Evolutionary conservation across 2,113 vertebrate species (phyloP), one percentile per base, ranked within the genome.

Genomic region (Zosterops pallidus): DNA sequence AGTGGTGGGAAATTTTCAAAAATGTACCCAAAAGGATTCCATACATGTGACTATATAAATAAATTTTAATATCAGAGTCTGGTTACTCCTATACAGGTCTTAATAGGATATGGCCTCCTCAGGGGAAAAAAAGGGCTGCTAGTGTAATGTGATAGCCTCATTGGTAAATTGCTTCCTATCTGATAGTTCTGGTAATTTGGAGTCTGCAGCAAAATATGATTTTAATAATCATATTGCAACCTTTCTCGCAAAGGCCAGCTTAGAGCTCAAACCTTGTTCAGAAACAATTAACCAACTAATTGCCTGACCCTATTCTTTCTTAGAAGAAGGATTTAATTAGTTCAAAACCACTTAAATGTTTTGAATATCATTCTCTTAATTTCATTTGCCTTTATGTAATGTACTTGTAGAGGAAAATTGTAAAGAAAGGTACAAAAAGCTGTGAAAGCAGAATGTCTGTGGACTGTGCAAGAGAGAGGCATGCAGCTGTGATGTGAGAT

Each of bases 1-100:
- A 93, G 72, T 64, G 63, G 84, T 95, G 92, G 87, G 96, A 97
- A 95, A 64, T 89, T 70, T 93, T 95, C 20, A n/a, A 83, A 95
- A 95, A 77, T 55, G 49, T 72, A 90, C 85, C 82, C 91, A 60
- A 74, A 95, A 96, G 39, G 59, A 83, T 96, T 91, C 60, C 52
- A 86, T 95, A 93, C 13, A 0, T 90, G 76, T 60, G 93, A 92
- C 71, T 6, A 1, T 55, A 78, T 81, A 91, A 94, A 94, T 80
- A 83, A 89, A 64, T 65, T 85, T 88, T 86, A 77, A 65, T 94
- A 81, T 95, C 46, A 50, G 64, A 88, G 60, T 76, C 49, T 78
- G 35, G 50, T 83, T 90, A 78, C 46, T 93, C 26, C 28, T 87
- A 31, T 91, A 37, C 15, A 56, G 52, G 46, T 80, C 75, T 92